Base-by-base conservation (phyloP, 1,140 invertebrate genomes). In the Rhagoletis zephyria region DNA sequence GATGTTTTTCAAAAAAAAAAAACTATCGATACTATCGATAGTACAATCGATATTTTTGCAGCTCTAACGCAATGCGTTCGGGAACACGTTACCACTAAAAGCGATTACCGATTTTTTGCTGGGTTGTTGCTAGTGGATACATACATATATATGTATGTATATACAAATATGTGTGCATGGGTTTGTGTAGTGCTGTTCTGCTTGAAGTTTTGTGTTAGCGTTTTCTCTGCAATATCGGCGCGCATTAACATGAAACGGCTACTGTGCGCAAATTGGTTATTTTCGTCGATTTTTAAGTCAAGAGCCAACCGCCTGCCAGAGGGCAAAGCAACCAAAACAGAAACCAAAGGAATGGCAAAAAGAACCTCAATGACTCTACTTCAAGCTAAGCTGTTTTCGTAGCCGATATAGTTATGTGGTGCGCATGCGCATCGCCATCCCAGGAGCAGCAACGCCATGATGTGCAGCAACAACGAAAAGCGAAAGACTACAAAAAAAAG, bases 171-270 rank as follows among this genome's bases (percentile, higher is more conserved):
- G 10, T 67, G 64, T 67, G 64, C 64, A 4, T 67, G 12, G 5
- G 64, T 67, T 7, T 30, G 19, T 48, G 14, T 48, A 74, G 16
- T 9, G 74, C 6, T 64, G 60, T 4, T 16, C 16, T n/a, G 16
- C 16, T 59, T 85, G 9, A 4, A 5, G 16, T 63, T 63, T 63
- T 86, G 61, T 86, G 85, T 86, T 63, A 45, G 45, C 16, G 48
- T 86, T 56, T 81, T 56, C 56, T 3, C 63, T 61, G 85, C 85
- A 86, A 86, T 63, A 86, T 63, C 60, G 60, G 45, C 59, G 85
- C 85, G 85, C 85, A 86, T 86, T 86, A 86, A 86, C 59, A 86
- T 65, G 63, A 86, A 86, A 86, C 85, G 19, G 85, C 85, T 86
- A 86, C 85, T 86, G 85, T 86, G 85, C 85, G 19, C 9, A n/a